Base-by-base conservation (phyloP, 2,113 vertebrate genomes). In the Coturnix japonica region DNA sequence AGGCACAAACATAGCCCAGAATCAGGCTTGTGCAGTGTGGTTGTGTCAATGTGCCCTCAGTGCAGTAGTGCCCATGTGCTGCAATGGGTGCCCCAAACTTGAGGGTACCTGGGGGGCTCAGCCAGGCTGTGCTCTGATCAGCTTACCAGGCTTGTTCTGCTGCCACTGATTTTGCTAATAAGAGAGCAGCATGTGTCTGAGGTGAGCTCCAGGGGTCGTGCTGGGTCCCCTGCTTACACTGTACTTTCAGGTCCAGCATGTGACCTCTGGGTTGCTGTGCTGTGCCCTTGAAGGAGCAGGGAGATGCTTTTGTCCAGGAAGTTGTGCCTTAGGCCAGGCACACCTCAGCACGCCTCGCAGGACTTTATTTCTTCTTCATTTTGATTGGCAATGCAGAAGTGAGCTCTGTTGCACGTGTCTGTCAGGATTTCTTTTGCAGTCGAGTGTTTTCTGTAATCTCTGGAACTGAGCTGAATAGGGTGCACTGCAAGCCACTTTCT, bases 41-140 rank as follows among this genome's bases (percentile, higher is more conserved):
- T 39, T 35, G 84, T 57, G 46, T 6, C 66, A 11, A n/a, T 0
- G 5, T 46, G 35, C 41, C 26, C 28, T 73, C 11, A 5, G 2
- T 2, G 41, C 0, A 0, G 49, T 25, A 11, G 12, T 22, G 30
- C 75, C 11, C 37, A 0, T 30, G 41, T 60, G 3, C 18, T n/a
- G 1, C 37, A 1, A 0, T 19, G 56, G 3, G 3, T 46, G 60
- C 77, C 70, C 6, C 22, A 0, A 30, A 6, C 20, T 15, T 2
- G 0, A n/a, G 49, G 83, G 9, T 31, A 75, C 59, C 85, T 28
- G 22, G 69, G 39, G 75, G 37, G 35, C 41, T 53, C 41, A 71
- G 6, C 13, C 19, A 11, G 28, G 51, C 51, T 30, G 51, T 53
- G 51, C 53, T 72, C 47, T 47, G 60, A 17, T 18, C 37, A 66